Percentiles rank a stretch among this genome's conserved stretches.
These are phyloP conservation scores for Mus spicilegus DNA, from an alignment of 2,113 vertebrate species.

Conservation along the genomic window DNA sequence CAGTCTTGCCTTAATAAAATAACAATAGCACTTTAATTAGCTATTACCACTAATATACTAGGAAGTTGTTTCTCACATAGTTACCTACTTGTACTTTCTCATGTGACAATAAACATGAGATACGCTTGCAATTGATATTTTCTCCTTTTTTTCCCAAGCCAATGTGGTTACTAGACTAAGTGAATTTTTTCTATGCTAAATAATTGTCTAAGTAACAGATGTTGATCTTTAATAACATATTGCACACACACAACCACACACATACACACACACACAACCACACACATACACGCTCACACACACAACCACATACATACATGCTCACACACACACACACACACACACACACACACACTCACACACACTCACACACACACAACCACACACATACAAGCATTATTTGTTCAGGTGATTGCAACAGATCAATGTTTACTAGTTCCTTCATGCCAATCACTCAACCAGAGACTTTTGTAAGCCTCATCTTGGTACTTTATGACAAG, in stretches of 20 bases:
- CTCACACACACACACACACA: background rate
- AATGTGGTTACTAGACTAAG: background rate
- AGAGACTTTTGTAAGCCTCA: background rate
- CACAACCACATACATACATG: background rate
- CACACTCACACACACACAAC: background rate
- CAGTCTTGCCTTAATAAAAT: slow-evolving; percentile 57
- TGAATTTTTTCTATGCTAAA: background rate
- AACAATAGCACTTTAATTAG: slow-evolving; percentile 68
- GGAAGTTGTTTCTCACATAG: slow-evolving; percentile 53
- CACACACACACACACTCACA: background rate
- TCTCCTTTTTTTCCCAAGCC: background rate
- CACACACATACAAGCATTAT: background rate
- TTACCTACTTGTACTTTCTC: background rate
- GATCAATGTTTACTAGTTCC: background rate
- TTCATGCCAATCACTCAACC: background rate
- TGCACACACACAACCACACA: background rate
- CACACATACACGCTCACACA: too few relatives aligned
- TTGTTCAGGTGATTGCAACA: background rate
- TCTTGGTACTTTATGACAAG: background rate
- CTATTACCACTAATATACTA: background rate
- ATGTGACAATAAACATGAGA: slow-evolving; percentile 15
- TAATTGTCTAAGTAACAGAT: background rate
- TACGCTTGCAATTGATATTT: background rate
- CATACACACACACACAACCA: background rate
- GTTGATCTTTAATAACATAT: background rate